Conservation (phyloP, 1,140 invertebrate species). For the Oreohelix idahoensis region DNA sequence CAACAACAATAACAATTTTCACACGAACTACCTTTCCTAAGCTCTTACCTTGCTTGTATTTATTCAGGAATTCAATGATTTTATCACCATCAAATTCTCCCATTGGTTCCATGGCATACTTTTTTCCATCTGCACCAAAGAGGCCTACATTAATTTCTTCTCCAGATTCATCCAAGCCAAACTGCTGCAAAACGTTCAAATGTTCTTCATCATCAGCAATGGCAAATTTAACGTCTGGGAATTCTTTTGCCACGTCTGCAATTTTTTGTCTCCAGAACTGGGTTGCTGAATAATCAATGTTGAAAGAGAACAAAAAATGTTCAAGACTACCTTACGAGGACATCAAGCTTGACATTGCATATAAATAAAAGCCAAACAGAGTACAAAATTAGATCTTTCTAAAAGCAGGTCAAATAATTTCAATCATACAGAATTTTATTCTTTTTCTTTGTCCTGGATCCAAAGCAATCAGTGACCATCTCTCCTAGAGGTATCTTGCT, state of each 20-base stretch:
- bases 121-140: conserved; percentile 59
- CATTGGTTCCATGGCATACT: conserved; percentile 77
- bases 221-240: conserved; percentile 73
- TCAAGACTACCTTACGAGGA: no score
- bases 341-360: background rate
- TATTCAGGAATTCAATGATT: conserved; percentile 88
- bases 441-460: no score
- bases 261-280: conserved; percentile 76
- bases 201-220: conserved; percentile 78
- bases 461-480: no score
- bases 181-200: conserved; percentile 73
- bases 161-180: conserved; percentile 77
- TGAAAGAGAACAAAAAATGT: no score
- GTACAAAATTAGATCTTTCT: no score
- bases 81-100: conserved; percentile 82
- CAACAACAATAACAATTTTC: no score
- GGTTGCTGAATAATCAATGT: conserved; percentile 69
- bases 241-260: conserved; percentile 75
- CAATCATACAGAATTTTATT: no score
- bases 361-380: no score
- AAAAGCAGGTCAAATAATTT: no score
- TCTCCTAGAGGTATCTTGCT: no score
- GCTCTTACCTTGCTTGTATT: conserved; percentile 80
- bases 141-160: conserved; percentile 69
- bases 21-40: no score